Percentiles rank a stretch among this genome's conserved stretches.
These are phyloP conservation scores for Eucriotettix oculatus DNA, from an alignment of 2,888 invertebrate genomes.

Conservation along the genomic window DNA sequence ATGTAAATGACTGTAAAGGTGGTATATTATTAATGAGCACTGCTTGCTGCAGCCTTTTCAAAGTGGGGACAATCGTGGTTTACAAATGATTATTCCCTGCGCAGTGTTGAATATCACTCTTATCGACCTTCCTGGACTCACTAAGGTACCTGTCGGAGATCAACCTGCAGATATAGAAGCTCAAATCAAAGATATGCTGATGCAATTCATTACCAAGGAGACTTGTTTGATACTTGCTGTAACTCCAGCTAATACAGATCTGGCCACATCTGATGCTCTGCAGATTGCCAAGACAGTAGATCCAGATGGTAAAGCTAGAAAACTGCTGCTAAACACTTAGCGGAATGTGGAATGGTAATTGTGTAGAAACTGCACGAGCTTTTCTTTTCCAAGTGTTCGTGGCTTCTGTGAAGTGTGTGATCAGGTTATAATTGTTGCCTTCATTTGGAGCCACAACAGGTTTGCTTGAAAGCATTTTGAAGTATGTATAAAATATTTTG, in stretches of 20 bases:
- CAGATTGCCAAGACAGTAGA: constrained; percentile 97
- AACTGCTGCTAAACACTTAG: background rate
- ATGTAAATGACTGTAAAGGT: no score
- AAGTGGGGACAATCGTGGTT: no score
- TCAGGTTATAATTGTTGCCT: no score
- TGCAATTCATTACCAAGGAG: constrained; percentile 85
- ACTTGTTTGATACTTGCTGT: constrained; percentile 93
- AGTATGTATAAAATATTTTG: no score
- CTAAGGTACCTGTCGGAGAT: constrained; percentile 94
- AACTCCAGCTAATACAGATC: constrained; percentile 92
- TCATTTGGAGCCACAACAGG: no score
- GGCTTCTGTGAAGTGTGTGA: no score
- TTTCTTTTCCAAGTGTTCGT: no score
- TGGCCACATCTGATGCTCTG: constrained; percentile 96
- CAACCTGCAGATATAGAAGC: constrained; percentile 89
- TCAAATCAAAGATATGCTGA: constrained; percentile 85
- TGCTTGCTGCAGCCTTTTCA: no score
- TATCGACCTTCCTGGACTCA: constrained; percentile 90
- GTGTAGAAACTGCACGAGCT: no score
- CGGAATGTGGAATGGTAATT: background rate
- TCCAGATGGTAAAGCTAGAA: constrained; percentile 51
- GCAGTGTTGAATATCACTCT: constrained; percentile 75
- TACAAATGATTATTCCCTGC: background rate
- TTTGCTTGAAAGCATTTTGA: no score
- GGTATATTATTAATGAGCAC: no score